A percentile compares a stretch with the other conserved stretches of the same genome.
Evolutionary conservation across 2,888 invertebrate genomes (phyloP).

Genomic region (Plusia festucae): DNA sequence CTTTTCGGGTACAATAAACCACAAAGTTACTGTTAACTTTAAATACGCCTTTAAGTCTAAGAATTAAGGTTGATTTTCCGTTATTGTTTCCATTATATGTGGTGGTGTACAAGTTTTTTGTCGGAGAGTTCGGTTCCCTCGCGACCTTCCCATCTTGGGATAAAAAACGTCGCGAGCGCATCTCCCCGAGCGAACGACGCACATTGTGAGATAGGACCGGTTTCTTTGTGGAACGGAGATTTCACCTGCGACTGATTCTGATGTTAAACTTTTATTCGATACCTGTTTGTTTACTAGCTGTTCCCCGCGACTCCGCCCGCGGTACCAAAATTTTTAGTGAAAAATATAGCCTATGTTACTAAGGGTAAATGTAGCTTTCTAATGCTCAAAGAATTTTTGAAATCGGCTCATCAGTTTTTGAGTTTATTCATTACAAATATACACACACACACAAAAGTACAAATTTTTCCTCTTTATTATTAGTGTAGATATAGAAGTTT

Average conservation of each 20-base stretch:
- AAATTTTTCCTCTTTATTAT: too few relatives aligned
- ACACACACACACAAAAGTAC: too few relatives aligned
- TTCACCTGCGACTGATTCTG: conserved; percentile 74
- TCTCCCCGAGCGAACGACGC: conserved; percentile 63
- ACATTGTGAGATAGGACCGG: conserved; percentile 68
- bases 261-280: conserved; percentile 56
- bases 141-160: conserved; percentile 65
- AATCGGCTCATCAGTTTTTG: too few relatives aligned
- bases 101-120: conserved; percentile 48
- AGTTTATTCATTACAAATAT: too few relatives aligned
- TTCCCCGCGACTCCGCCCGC: too few relatives aligned
- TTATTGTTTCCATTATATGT: neutral
- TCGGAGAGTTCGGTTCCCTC: conserved; percentile 44
- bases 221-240: conserved; percentile 78
- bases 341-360: too few relatives aligned
- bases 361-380: too few relatives aligned
- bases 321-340: too few relatives aligned
- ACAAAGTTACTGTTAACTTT: neutral
- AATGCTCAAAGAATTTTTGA: too few relatives aligned
- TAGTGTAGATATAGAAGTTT: too few relatives aligned
- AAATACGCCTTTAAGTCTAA: neutral
- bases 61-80: neutral
- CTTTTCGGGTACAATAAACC: conserved; percentile 31
- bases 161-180: conserved; percentile 56
- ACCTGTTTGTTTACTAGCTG: neutral